phyloP scores from a whole-genome alignment of 2,888 invertebrate species.

The Tanytarsus gracilentus region DNA sequence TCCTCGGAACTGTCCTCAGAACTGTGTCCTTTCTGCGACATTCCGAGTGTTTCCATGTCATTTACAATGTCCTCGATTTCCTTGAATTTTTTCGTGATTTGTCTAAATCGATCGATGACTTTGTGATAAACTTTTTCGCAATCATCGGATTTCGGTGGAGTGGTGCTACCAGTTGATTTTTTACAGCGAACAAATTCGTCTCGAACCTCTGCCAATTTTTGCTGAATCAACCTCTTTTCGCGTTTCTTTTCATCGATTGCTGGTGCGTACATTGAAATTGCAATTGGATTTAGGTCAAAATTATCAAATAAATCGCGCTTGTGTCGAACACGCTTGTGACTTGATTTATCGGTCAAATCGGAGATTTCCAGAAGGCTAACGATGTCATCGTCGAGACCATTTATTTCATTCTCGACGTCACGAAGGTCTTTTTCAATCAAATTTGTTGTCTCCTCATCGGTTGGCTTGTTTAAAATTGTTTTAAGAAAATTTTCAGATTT shows the following conservation, averaged over 20 bases:
- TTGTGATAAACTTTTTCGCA: slow-evolving; percentile 10
- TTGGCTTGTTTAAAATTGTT: not conserved
- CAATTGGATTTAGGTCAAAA: not conserved
- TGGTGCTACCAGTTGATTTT: not conserved
- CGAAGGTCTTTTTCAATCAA: not conserved
- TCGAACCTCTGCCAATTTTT: slow-evolving; percentile 6
- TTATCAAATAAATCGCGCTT: not conserved
- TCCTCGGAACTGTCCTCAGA: not conserved
- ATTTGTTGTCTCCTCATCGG: not conserved
- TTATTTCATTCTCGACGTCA: not conserved
- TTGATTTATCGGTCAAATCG: not conserved
- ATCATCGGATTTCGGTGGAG: not conserved
- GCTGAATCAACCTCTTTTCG: not conserved
- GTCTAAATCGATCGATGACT: slow-evolving; percentile 13
- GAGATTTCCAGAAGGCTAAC: not conserved
- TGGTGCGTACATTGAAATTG: not conserved
- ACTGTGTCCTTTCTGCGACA: not conserved
- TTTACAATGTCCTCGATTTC: slow-evolving; percentile 15
- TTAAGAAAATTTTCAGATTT: not conserved
- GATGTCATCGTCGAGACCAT: slow-evolving; percentile 4
- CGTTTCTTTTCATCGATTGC: slow-evolving; percentile 7
- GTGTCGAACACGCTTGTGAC: slow-evolving; percentile 11
- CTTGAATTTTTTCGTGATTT: slow-evolving; percentile 20
- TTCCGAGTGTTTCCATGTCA: not conserved
- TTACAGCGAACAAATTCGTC: slow-evolving; percentile 18